Evolutionary conservation across 2,888 invertebrate species (phyloP), one percentile per base, ranked within the genome.

Genomic region (Brenthis hecate): DNA sequence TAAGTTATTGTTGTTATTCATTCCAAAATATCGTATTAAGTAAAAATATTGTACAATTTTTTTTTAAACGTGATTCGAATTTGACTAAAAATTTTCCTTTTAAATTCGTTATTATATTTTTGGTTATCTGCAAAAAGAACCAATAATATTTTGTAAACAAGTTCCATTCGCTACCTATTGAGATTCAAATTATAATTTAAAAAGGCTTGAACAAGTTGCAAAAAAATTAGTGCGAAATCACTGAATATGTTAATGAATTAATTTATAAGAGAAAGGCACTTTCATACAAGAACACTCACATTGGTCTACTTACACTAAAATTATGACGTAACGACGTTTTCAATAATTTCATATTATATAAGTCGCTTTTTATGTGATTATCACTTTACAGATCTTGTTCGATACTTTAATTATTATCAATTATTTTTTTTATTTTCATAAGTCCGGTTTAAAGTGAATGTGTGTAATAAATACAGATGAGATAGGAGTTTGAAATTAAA

Each of bases 181-280:
- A 8, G 36, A 43, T 43, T 43, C 8, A 43, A 43, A 43, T 43
- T 3, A 8, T 43, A 8, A 43, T 43, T 43, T 43, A 43, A 43
- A 43, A 43, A 43, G 1, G 11, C 36, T 36, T 43, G 11, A 8
- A 53, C n/a, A 53, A n/a, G 4, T 14, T 28, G 28, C 8, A 36
- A 32, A 23, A 23, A 50, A 60, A 58, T 6, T 13, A 43, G 43
- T 14, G 14, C 43, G 53, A 62, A 11, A 53, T 43, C 43, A 62
- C 36, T 54, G 54, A 54, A 54, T 62, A 53, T 62, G 19, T 32
- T 62, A 62, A 62, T 54, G 19, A 53, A 53, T 62, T 62, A 53
- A 62, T 53, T 62, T 54, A 32, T 58, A 62, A 62, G 62, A 62
- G 62, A 62, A 62, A 62, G 62, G 16, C 62, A 23, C 62, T 62